Evolutionary conservation across 2,797 vertebrate species (phyloP).

Genomic region (Squalus acanthias): DNA sequence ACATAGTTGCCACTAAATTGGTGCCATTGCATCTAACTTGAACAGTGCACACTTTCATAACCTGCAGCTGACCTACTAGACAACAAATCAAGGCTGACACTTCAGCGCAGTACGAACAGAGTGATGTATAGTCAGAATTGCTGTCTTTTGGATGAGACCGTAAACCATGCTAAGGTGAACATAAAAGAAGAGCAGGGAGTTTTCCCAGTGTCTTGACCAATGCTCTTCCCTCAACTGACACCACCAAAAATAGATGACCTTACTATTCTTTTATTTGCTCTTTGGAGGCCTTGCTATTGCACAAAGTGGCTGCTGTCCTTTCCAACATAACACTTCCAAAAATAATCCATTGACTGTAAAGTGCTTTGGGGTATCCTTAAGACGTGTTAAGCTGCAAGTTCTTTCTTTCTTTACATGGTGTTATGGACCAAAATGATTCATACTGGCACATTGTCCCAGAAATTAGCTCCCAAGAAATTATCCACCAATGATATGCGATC

Average conservation of each 20-base stretch:
- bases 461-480: not conserved
- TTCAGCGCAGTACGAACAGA: not conserved
- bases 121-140: not conserved
- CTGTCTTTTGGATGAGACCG: not conserved
- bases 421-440: not conserved
- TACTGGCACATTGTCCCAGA: not conserved
- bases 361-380: not conserved
- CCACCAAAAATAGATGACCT: not conserved
- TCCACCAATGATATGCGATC: not conserved
- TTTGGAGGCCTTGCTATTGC: not conserved
- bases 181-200: not conserved
- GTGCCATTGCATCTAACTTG: not conserved
- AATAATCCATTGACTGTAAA: not conserved
- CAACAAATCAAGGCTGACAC: not conserved
- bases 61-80: not conserved
- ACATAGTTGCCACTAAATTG: not conserved
- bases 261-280: not conserved
- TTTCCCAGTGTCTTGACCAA: not conserved
- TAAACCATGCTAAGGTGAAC: not conserved
- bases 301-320: not conserved
- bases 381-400: not conserved
- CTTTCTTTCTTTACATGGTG: not conserved
- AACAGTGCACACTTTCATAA: not conserved
- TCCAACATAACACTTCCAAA: not conserved
- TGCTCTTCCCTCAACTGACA: not conserved